Base-by-base conservation (phyloP, 2,888 invertebrate species). In the Thera britannica region DNA sequence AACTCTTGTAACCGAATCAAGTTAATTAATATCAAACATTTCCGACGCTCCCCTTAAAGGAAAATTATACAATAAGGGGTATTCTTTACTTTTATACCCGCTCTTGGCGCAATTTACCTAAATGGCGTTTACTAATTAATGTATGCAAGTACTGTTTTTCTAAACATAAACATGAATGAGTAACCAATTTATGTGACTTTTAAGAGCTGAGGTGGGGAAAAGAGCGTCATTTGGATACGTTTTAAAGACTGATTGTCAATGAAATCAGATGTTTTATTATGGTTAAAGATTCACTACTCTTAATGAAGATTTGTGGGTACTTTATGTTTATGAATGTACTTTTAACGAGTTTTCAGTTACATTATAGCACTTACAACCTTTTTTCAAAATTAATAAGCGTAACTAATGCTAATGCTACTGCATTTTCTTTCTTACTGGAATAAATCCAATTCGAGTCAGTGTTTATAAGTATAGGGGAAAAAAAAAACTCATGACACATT, bases 21-120 rank as follows among this genome's bases (percentile, higher is more conserved):
- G 86, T 85, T 91, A 90, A 92, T 92, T 92, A 91, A 91, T 90
- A 90, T 88, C 89, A 92, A 91, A 90, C 90, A 90, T 83, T 79
- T 86, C 64, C 23, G 36, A 48, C 62, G 68, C 65, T 59, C 70
- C 70, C 71, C 51, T 62, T 65, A 65, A 67, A 62, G 46, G 54
- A 65, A 63, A 41, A 52, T 76, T 69, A 9, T 46, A 46, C 44
- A 46, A 64, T 65, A 75, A 73, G 76, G 79, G 83, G 79, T 64
- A 76, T 72, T 73, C 78, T 78, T 82, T 83, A 81, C 72, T 78
- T 84, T 83, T 79, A 77, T 82, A 79, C 71, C 58, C 63, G 77
- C 80, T 77, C 83, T 81, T 79, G 77, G 81, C 77, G 74, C 75
- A 72, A 79, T 83, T 84, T 81, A 75, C 73, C 72, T 77, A 76